Evolutionary conservation across 2,113 vertebrate species (phyloP).

Genomic region (Mesitornis unicolor): DNA sequence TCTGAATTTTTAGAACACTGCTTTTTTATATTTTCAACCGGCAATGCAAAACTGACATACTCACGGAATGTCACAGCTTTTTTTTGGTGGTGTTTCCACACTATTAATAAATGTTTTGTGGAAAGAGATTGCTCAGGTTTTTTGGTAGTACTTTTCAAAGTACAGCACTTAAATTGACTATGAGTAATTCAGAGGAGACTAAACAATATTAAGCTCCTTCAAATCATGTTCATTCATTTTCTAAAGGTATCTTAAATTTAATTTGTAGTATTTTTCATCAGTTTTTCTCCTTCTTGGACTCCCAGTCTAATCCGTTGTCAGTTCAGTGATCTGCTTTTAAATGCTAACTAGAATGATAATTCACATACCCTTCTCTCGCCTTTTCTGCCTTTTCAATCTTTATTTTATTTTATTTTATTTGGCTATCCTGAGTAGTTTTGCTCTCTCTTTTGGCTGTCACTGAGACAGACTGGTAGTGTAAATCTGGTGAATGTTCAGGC

Average conservation of each 20-base stretch:
- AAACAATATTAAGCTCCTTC: neutral
- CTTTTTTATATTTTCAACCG: neutral
- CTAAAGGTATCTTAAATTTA: neutral
- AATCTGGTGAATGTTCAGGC: neutral
- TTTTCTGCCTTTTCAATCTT: neutral
- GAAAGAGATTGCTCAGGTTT: neutral
- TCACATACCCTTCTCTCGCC: neutral
- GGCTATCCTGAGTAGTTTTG: neutral
- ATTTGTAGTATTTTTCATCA: neutral
- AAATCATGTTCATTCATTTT: neutral
- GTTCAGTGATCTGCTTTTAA: neutral
- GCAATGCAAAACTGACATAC: neutral
- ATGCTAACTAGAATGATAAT: neutral
- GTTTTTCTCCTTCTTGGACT: neutral
- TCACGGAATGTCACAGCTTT: neutral
- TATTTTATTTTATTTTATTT: neutral
- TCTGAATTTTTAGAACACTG: neutral
- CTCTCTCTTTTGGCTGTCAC: neutral
- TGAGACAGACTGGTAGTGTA: neutral
- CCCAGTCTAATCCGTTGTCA: neutral
- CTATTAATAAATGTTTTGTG: neutral
- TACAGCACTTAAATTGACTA: neutral
- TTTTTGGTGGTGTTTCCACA: neutral
- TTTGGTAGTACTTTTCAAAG: neutral
- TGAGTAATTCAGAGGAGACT: neutral